phyloP scores from a whole-genome alignment of 1,140 invertebrate species.

The Drosophila subpulchrella region DNA sequence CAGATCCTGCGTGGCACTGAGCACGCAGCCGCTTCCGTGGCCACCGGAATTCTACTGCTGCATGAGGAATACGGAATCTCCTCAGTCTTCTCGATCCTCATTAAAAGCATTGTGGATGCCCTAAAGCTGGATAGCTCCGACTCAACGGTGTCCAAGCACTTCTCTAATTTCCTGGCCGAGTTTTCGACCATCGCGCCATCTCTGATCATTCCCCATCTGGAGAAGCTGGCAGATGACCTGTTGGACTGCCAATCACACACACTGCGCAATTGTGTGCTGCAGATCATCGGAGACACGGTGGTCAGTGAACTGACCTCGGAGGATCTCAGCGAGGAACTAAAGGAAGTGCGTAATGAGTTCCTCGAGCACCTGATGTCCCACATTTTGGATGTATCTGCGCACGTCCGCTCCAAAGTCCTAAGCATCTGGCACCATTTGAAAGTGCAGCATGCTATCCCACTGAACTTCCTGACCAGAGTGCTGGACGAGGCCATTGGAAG shows the following conservation, averaged over 20 bases:
- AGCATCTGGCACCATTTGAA: constrained; percentile 91
- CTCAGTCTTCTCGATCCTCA: constrained; percentile 67
- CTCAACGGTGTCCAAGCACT: constrained; percentile 64
- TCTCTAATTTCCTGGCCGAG: constrained; percentile 76
- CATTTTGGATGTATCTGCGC: constrained; percentile 92
- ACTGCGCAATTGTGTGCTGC: constrained; percentile 92
- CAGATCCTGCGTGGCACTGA: constrained; percentile 83
- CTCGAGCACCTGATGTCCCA: constrained; percentile 92
- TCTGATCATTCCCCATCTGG: constrained; percentile 76
- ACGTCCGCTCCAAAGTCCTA: constrained; percentile 92
- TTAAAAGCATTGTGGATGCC: constrained; percentile 73
- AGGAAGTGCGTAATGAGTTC: constrained; percentile 89
- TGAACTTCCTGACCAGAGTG: constrained; percentile 88
- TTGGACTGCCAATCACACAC: constrained; percentile 88
- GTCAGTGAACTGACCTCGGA: constrained; percentile 89
- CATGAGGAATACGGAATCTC: constrained; percentile 79
- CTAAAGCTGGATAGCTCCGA: constrained; percentile 64
- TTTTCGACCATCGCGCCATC: constrained; percentile 63
- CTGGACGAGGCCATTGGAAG: constrained; percentile 88
- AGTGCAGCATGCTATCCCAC: constrained; percentile 89
- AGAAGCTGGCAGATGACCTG: constrained; percentile 72
- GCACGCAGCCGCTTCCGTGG: constrained; percentile 63
- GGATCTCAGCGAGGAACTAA: constrained; percentile 88
- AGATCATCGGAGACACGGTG: constrained; percentile 91
- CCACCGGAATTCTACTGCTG: constrained; percentile 71